A percentile compares a stretch with the other conserved stretches of the same genome.
Evolutionary conservation across 1,140 invertebrate species (phyloP).

Genomic region (Pseudomyrmex flavicornis): DNA sequence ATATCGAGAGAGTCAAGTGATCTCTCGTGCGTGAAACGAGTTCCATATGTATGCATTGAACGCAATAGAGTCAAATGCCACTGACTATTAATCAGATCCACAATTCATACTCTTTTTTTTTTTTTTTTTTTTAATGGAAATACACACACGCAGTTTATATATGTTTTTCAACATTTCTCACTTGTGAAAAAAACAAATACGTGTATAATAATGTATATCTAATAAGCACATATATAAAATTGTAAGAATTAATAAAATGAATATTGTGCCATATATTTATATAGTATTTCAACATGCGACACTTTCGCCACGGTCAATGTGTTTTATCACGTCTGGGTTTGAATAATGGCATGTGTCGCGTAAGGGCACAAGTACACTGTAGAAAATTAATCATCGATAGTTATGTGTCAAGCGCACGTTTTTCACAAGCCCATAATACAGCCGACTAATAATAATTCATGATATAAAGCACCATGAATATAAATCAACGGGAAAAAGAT

Average conservation of each 20-base stretch:
- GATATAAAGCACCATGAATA: neutral
- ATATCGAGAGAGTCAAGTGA: conserved; percentile 1
- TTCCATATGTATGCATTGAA: neutral
- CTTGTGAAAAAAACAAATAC: too few species aligned
- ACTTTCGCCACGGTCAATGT: neutral
- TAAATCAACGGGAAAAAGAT: neutral
- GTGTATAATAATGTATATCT: too few species aligned
- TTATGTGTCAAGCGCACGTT: neutral
- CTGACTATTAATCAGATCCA: conserved; percentile 1
- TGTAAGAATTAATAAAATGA: neutral
- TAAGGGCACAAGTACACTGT: neutral
- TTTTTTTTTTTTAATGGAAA: too few species aligned
- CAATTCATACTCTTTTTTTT: neutral
- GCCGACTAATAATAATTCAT: conserved; percentile 34
- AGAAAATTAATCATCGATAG: conserved; percentile 41
- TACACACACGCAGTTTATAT: too few species aligned
- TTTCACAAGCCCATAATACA: neutral
- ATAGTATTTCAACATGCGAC: neutral
- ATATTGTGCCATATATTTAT: neutral
- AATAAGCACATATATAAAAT: neutral
- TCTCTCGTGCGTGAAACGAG: neutral
- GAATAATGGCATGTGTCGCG: neutral
- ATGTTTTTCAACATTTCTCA: too few species aligned
- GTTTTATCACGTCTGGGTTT: neutral
- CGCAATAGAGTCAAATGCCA: neutral